These are phyloP conservation scores for Hippocampus guttulatus DNA, from an alignment of 2,113 vertebrate species.

Conservation along the genomic window DNA sequence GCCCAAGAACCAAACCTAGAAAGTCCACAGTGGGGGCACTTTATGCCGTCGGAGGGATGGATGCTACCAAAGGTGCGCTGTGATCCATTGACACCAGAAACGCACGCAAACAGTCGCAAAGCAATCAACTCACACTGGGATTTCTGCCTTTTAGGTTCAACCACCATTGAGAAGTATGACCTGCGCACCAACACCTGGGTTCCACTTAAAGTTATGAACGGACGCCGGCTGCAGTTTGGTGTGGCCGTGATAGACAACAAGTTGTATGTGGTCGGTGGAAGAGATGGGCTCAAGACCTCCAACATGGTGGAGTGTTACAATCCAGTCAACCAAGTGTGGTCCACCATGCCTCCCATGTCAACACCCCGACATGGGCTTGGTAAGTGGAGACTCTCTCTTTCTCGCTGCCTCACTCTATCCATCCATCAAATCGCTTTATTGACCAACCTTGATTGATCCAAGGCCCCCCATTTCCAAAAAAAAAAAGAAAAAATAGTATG, in stretches of 20 bases:
- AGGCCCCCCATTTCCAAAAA: too few species aligned
- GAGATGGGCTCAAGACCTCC: conserved; percentile 92
- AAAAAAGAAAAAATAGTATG: too few species aligned
- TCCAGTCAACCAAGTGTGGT: conserved; percentile 85
- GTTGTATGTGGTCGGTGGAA: conserved; percentile 90
- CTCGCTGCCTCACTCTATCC: too few species aligned
- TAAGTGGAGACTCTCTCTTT: conserved; percentile 49
- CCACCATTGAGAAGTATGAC: conserved; percentile 94
- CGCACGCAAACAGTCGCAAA: background rate
- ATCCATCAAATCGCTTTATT: background rate
- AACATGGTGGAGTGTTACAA: conserved; percentile 97
- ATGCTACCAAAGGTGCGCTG: conserved; percentile 84
- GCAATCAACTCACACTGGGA: background rate
- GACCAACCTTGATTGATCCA: too few species aligned
- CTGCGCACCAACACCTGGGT: conserved; percentile 90
- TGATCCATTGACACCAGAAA: background rate
- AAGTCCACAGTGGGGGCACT: conserved; percentile 96
- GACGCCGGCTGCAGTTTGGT: conserved; percentile 88
- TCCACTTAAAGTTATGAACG: conserved; percentile 88
- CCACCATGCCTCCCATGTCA: conserved; percentile 95
- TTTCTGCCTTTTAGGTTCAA: conserved; percentile 77
- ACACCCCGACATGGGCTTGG: conserved; percentile 94
- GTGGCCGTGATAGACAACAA: conserved; percentile 96
- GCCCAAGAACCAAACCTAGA: conserved; percentile 92
- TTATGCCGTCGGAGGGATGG: conserved; percentile 95